A percentile compares a stretch with the other conserved stretches of the same genome.
Evolutionary conservation across 2,888 invertebrate species (phyloP).

Genomic region (Adelognathus sp.): DNA sequence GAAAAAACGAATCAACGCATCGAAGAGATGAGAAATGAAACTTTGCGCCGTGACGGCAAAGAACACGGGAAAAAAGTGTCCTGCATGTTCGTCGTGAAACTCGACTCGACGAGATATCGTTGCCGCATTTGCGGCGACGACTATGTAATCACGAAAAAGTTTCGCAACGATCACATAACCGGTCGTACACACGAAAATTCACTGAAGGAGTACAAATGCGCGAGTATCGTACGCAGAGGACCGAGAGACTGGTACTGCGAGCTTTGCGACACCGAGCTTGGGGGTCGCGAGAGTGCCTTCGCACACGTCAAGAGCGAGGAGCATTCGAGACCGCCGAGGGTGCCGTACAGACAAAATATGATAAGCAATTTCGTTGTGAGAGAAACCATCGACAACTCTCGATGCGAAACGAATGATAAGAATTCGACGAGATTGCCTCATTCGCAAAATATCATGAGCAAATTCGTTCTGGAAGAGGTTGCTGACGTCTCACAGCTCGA

Average conservation of each 20-base stretch:
- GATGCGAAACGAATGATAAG: too few species aligned
- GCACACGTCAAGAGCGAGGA: not conserved
- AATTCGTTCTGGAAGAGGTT: too few species aligned
- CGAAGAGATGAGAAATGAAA: not conserved
- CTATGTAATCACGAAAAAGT: not conserved
- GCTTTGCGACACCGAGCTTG: not conserved
- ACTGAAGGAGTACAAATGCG: constrained; percentile 1
- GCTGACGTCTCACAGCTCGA: too few species aligned
- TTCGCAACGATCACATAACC: not conserved
- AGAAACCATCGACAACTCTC: too few species aligned
- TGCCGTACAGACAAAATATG: not conserved
- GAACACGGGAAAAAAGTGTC: too few species aligned
- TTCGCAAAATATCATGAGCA: too few species aligned
- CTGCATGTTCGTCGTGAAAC: not conserved
- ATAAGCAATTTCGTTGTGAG: not conserved
- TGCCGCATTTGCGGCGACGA: not conserved
- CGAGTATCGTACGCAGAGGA: not conserved
- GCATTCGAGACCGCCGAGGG: not conserved
- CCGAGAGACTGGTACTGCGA: not conserved
- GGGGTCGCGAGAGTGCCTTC: not conserved
- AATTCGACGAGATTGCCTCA: too few species aligned
- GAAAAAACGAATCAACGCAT: too few species aligned
- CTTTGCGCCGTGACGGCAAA: not conserved
- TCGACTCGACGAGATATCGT: not conserved
- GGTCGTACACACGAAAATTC: not conserved